These are phyloP conservation scores for Bilobella aurantiaca DNA, from an alignment of 1,140 invertebrate genomes.

Conservation along the genomic window DNA sequence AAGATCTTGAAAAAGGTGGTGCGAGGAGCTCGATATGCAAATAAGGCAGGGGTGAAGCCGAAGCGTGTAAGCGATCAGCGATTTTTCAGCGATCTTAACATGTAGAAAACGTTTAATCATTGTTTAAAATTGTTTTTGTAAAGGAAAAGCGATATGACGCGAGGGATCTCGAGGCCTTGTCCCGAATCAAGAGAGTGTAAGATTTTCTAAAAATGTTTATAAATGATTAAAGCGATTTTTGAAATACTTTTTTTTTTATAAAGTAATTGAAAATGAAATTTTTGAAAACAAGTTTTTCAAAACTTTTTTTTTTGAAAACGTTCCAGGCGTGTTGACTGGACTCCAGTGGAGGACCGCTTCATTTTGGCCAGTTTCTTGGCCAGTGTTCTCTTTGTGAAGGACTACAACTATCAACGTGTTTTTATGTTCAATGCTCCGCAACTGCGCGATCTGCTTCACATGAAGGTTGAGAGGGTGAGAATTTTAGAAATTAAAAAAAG, in stretches of 20 bases:
- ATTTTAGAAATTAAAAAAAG: not conserved
- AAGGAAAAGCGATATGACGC: not conserved
- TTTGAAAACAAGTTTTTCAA: too few species aligned
- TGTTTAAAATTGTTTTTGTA: not conserved
- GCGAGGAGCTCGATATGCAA: not conserved
- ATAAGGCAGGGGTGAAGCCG: not conserved
- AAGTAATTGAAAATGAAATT: too few species aligned
- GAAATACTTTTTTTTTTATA: too few species aligned
- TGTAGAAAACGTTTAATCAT: too few species aligned
- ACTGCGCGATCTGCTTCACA: conserved; percentile 14
- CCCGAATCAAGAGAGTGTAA: conserved; percentile 5
- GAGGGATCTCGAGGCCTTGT: not conserved
- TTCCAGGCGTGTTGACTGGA: conserved; percentile 13
- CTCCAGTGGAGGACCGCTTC: conserved; percentile 1
- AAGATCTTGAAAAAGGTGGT: not conserved
- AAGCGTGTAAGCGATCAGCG: not conserved
- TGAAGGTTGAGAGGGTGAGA: not conserved
- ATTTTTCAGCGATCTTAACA: too few species aligned
- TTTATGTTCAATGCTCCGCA: conserved; percentile 20
- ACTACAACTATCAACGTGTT: conserved; percentile 8
- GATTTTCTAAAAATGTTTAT: too few species aligned
- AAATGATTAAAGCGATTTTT: too few species aligned
- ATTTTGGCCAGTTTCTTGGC: conserved; percentile 12
- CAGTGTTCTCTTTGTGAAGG: conserved; percentile 17
- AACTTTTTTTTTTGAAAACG: not conserved